Conservation (phyloP, 2,797 vertebrate species). For the Furcifer pardalis region DNA sequence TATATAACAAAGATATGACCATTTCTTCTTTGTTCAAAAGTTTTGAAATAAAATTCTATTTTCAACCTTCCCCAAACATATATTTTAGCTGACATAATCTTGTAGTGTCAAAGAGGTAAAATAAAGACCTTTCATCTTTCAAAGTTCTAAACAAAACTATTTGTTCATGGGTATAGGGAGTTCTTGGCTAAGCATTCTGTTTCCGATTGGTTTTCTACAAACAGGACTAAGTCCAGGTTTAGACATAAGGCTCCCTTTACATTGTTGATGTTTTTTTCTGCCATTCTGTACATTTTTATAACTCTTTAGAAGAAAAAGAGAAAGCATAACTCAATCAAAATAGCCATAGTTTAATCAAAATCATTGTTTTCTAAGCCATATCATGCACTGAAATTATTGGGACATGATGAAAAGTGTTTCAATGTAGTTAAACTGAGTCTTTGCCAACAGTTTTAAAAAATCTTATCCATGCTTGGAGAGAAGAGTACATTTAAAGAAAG, state of each 20-base stretch:
- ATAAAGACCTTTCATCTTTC: slow-evolving; percentile 12
- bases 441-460: no score
- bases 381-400: no score
- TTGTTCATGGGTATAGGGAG: not conserved
- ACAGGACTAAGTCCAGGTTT: not conserved
- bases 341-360: no score
- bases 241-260: not conserved
- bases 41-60: slow-evolving; percentile 23
- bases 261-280: no score
- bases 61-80: slow-evolving; percentile 18
- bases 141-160: slow-evolving; percentile 13
- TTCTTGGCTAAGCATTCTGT: not conserved
- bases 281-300: no score
- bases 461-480: no score
- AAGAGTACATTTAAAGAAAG: no score
- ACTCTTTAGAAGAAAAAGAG: no score
- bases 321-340: no score
- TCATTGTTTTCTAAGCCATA: no score
- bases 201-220: not conserved
- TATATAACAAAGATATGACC: not conserved
- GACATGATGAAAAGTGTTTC: no score
- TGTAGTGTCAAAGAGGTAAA: slow-evolving; percentile 18
- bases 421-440: no score
- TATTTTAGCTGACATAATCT: slow-evolving; percentile 24
- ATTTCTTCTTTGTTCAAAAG: slow-evolving; percentile 16